Evolutionary conservation across 2,797 vertebrate species (phyloP), one percentile per base, ranked within the genome.

Genomic region (Pogonophryne albipinna): DNA sequence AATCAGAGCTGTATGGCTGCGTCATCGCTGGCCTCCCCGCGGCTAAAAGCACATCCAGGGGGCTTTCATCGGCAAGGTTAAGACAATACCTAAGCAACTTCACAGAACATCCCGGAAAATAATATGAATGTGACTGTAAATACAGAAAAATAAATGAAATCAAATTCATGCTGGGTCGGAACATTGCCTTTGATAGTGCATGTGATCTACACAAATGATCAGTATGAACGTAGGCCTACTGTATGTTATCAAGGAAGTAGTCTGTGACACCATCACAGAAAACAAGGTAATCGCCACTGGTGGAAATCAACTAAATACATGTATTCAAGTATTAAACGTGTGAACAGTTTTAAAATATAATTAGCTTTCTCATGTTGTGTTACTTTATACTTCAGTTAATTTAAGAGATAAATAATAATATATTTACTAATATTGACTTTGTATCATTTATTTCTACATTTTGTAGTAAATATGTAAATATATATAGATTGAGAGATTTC

Each of bases 41-140:
- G 71, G 80, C 75, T 66, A 46, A 55, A 60, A 83, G 84, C 66
- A 74, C 61, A 74, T 80, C 73, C 70, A 67, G 65, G 65, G 34
- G 69, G 10, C 79, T 86, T 89, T 85, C 81, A 87, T 86, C 74
- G 44, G 62, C 58, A 50, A 81, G 82, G 74, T 69, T 69, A 77
- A 78, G 82, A 87, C 87, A 89, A 87, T 76, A 58, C 62, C 14
- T 50, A 14, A 44, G 52, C 66, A 73, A 80, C 75, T 76, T 78
- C 38, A 60, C 42, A 49, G 58, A 71, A 55, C 52, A 55, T 80
- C 70, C 51, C 67, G 67, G 34, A 79, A 76, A 81, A 63, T 63
- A 71, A 83, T 79, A 83, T 59, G 80, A 77, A 85, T 64, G 65
- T 69, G 76, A 76, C 71, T 74, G 61, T 68, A 71, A 77, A 85